Evolutionary conservation across 2,113 vertebrate genomes (phyloP), one percentile per base, ranked within the genome.

Genomic region (Anhinga rufa): DNA sequence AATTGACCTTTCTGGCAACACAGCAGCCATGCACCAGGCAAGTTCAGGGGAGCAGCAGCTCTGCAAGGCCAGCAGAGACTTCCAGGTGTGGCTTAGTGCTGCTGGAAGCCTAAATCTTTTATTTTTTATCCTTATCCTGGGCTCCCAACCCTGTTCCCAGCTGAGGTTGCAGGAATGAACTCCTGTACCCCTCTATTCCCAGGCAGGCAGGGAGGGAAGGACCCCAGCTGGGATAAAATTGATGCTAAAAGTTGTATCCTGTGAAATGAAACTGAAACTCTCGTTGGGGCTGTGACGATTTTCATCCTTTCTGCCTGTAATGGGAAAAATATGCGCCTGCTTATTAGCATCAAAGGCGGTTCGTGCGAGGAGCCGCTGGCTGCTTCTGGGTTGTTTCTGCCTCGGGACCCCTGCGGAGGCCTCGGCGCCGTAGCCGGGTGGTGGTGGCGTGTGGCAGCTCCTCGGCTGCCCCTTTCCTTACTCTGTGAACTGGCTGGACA

Each of bases 211-310:
- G 38, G 72, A 65, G 25, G 14, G 46, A n/a, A 83, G 32, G 64
- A 38, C 7, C 22, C 8, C 3, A 1, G 5, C 62, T 58, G 34
- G 17, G 19, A 20, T 38, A 10, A 93, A 64, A 51, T 0, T 0
- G 8, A 9, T 4, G 3, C 10, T 19, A 8, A 48, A 80, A 31
- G 12, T 10, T 12, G 1, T 6, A 24, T 17, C 51, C 14, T 38
- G 11, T 0, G 2, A 68, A 94, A 81, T 0, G 15, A 94, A 70
- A 52, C 42, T 10, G 4, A 82, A 95, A 42, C n/a, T 87, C 66
- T 8, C 1, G 0, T 0, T 6, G n/a, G 10, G 48, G 60, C 32
- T 0, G 0, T 0, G 1, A 10, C 3, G 18, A 19, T 48, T 83
- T 86, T 46, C 16, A 62, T 44, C 78, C 55, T 46, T 77, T 77